Evolutionary conservation across 2,888 invertebrate genomes (phyloP), one percentile per base, ranked within the genome.

Genomic region (Xanthia togata): DNA sequence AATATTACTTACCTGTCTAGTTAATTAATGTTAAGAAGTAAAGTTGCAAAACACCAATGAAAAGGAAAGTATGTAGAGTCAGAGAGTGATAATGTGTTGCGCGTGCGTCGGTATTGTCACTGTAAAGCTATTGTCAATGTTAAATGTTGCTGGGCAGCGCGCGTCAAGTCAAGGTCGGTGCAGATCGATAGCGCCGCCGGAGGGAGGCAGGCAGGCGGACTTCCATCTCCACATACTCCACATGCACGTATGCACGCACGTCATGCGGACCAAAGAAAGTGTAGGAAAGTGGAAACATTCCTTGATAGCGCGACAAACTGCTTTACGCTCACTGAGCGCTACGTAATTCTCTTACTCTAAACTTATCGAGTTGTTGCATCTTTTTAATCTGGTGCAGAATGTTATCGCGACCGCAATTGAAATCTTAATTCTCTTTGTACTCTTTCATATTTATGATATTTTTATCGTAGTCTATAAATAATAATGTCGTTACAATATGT

Each of bases 261-360:
- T 92, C 89, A 92, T 89, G 88, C 89, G 89, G 82, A 89, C 87
- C 86, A 91, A 94, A 91, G 95, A 96, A 96, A 96, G 96, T 95
- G 91, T 92, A 95, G 85, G 95, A 96, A 96, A 96, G 96, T 95
- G 92, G 92, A 91, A 91, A 93, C 92, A 96, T 96, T 96, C 95
- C 91, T 93, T 90, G 88, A 91, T 93, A 92, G 91, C 90, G 88
- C 88, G 87, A 89, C 88, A 87, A 87, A 89, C 87, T 87, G 85
- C 87, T 90, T 82, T 88, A 89, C 90, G 90, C 90, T 91, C 88
- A 78, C 83, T 89, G 89, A 91, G 87, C 88, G 82, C 89, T 89
- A 84, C 85, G 87, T 89, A 88, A 89, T 88, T 89, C 82, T 77
- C 31, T 31, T 31, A 31, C 31, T 31, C 31, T 31, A 31, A 71